Evolutionary conservation across 2,113 vertebrate genomes (phyloP), one percentile per base, ranked within the genome.

Genomic region (Tachysurus fulvidraco): DNA sequence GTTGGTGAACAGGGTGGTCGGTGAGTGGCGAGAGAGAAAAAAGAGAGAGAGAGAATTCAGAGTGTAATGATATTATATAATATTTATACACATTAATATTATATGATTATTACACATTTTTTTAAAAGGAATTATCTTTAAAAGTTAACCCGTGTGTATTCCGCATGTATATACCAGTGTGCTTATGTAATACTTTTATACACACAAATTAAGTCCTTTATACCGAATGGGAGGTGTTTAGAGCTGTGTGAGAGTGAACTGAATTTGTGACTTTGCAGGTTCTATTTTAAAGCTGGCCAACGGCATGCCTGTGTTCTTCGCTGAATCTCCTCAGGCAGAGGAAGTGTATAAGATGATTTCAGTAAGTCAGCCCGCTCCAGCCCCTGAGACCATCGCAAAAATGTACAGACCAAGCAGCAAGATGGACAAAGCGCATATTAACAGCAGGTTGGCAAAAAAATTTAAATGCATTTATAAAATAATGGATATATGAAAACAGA

Each of bases 261-360:
- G 16, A 30, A 21, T 36, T 54, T 86, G 11, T 67, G 30, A 36
- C 14, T 80, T 50, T 57, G 12, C 81, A 92, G 92, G 50, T 78
- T 73, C 84, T 19, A 81, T 89, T 44, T 28, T 71, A 69, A 90
- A 85, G 77, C 83, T 92, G 17, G 92, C 93, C 84, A 94, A 94
- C 3, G 95, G 95, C n/a, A 94, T 96, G 93, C 95, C 95, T 0
- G 93, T 94, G 1, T 95, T 96, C 92, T 95, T 95, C 88, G 93
- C 94, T 0, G 94, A 94, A 87, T 93, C 93, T 0, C 88, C 89
- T 0, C 89, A 95, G 81, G 91, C 91, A 0, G 95, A 96, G 85
- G 93, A 93, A 36, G 93, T 93, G 85, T 96, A 95, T 84, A 92
- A 84, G 85, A 93, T 95, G 91, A 91, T 96, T 78, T 94, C 94